Evolutionary conservation across 1,140 invertebrate species (phyloP).

Genomic region (Ceratosolen fusciceps): DNA sequence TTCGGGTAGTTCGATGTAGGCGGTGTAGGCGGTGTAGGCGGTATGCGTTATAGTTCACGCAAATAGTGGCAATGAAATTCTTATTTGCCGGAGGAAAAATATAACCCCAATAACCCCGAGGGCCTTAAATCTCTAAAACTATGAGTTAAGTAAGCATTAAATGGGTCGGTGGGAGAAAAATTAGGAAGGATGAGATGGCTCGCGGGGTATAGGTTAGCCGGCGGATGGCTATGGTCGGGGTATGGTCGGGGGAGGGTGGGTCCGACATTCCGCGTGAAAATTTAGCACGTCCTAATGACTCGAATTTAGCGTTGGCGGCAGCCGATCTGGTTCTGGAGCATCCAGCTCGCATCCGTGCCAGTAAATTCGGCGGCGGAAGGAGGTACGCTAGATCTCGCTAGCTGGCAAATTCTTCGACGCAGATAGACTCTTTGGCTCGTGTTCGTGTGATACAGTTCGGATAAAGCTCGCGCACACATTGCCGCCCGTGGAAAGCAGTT

Average conservation of each 20-base stretch:
- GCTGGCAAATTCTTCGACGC: neutral
- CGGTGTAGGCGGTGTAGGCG: too few species aligned
- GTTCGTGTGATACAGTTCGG: neutral
- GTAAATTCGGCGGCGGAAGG: neutral
- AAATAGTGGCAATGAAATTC: too few species aligned
- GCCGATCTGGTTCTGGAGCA: neutral
- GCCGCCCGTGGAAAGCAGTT: neutral
- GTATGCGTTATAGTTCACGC: too few species aligned
- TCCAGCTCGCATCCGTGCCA: neutral
- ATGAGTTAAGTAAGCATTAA: too few species aligned
- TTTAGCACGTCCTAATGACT: conserved; percentile 60
- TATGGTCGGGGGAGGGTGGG: conserved; percentile 50
- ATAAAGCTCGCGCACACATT: neutral
- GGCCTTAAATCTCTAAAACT: too few species aligned
- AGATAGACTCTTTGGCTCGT: conserved; percentile 4
- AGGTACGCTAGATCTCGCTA: neutral
- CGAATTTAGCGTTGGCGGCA: conserved; percentile 50
- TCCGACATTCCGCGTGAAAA: conserved; percentile 56
- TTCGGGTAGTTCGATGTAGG: too few species aligned
- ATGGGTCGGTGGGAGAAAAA: too few species aligned
- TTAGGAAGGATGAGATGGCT: too few species aligned
- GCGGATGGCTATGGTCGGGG: too few species aligned
- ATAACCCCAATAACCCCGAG: too few species aligned
- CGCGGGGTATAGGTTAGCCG: neutral
- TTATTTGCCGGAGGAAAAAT: too few species aligned